Conservation (phyloP, 2,797 vertebrate genomes). For the Eutrigla gurnardus region DNA sequence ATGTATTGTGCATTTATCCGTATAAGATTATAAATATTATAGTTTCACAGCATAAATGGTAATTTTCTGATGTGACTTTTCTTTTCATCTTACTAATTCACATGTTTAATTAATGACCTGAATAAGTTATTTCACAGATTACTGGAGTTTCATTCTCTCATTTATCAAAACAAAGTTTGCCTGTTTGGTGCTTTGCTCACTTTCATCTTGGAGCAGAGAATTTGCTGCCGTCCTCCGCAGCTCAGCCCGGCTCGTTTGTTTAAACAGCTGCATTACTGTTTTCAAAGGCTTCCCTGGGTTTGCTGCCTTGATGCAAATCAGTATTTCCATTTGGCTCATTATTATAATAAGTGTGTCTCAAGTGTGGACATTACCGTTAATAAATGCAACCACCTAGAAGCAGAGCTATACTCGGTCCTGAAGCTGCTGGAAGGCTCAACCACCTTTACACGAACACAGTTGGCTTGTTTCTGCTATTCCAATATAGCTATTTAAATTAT, state of each 20-base stretch:
- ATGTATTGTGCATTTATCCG: constrained; percentile 33
- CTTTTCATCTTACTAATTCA: constrained; percentile 58
- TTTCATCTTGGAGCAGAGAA: constrained; percentile 53
- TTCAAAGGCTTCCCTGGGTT: constrained; percentile 39
- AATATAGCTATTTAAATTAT: background rate
- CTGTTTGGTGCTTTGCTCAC: constrained; percentile 49
- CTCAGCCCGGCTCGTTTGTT: constrained; percentile 41
- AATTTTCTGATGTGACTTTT: constrained; percentile 43
- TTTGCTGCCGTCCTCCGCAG: constrained; percentile 13
- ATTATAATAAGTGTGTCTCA: constrained; percentile 57
- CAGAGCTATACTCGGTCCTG: constrained; percentile 9
- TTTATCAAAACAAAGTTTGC: constrained; percentile 66
- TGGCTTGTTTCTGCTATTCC: background rate
- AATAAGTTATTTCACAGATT: constrained; percentile 71
- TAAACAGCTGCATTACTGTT: constrained; percentile 42
- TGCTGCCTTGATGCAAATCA: constrained; percentile 46
- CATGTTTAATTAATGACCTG: constrained; percentile 68
- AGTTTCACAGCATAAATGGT: constrained; percentile 27
- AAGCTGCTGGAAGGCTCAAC: constrained; percentile 25
- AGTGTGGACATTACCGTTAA: constrained; percentile 45
- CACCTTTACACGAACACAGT: constrained; percentile 26
- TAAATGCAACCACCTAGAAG: constrained; percentile 39
- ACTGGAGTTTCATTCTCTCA: constrained; percentile 59
- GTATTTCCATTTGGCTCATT: constrained; percentile 48
- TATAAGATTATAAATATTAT: constrained; percentile 12